Evolutionary conservation across 1,140 invertebrate species (phyloP), one percentile per base, ranked within the genome.

Genomic region (Drosophila busckii): DNA sequence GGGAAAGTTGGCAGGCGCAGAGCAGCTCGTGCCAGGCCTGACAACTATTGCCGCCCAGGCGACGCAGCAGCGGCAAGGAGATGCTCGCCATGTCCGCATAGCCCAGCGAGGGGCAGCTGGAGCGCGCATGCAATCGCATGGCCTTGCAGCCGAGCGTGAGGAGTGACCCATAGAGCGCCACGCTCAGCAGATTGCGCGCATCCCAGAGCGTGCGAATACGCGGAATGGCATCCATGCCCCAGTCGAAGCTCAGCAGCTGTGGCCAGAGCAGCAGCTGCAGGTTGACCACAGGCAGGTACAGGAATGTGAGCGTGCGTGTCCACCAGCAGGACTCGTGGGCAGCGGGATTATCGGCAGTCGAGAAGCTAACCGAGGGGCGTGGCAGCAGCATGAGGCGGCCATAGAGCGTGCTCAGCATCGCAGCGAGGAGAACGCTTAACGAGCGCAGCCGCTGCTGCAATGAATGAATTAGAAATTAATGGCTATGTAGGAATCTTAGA

Each of bases 221-320:
- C 0, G 95, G 94, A 58, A 98, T 92, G 1, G 96, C 92, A 62
- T 96, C 95, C 96, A 97, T 97, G 1, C 95, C 96, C 96, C 96
- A 98, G 84, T 98, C 96, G 87, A 97, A 97, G 86, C 95, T 96
- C 13, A 98, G 88, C 28, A 91, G 91, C 59, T 91, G 91, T 1
- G 96, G 96, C 78, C 91, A 95, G 0, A 97, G 73, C 6, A 98
- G 88, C 65, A 98, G 91, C 73, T 91, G 90, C 48, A 94, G 92
- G 88, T 97, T 97, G 64, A 95, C 93, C 6, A 93, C 92, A 0
- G 96, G 96, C 31, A 98, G 90, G 85, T 96, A 97, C 50, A 92
- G 88, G 86, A 97, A 97, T 15, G 96, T 97, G 37, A 96, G 90
- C 8, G 93, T 89, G 38, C 95, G 90, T 8, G 93, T 93, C 34